A percentile compares a stretch with the other conserved stretches of the same genome.
These are phyloP conservation scores for Drosophila gunungcola DNA, from an alignment of 1,140 invertebrate genomes.

Conservation along the genomic window DNA sequence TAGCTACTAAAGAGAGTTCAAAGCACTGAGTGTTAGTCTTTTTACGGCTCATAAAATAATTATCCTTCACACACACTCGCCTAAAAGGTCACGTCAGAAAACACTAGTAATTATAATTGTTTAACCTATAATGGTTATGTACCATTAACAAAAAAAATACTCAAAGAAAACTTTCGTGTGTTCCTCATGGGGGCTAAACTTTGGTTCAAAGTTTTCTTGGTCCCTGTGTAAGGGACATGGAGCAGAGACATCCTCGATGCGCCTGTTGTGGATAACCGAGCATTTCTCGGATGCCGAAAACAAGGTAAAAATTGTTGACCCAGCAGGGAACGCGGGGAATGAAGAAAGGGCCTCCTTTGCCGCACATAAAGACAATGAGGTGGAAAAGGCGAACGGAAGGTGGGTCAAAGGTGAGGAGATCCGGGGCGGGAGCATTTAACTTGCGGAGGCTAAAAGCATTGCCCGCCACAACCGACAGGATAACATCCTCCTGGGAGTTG, in stretches of 20 bases:
- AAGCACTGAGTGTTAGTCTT: neutral
- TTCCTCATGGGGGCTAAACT: constrained; percentile 48
- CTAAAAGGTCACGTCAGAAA: constrained; percentile 41
- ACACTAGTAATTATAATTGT: constrained; percentile 58
- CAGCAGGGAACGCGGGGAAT: constrained; percentile 27
- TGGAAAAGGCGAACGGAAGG: constrained; percentile 20
- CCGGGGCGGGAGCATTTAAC: constrained; percentile 49
- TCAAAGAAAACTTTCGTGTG: constrained; percentile 33
- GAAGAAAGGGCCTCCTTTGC: neutral
- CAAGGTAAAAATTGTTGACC: constrained; percentile 78
- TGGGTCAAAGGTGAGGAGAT: constrained; percentile 28
- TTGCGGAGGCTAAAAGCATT: constrained; percentile 72
- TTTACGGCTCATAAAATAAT: constrained; percentile 5
- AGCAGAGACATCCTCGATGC: constrained; percentile 46
- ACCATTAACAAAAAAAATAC: constrained; percentile 31
- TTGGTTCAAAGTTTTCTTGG: constrained; percentile 29
- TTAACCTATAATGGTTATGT: constrained; percentile 54
- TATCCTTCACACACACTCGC: neutral
- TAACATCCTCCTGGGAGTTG: constrained; percentile 68
- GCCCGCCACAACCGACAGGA: constrained; percentile 52
- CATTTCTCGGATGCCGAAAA: constrained; percentile 65
- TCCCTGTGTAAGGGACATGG: constrained; percentile 36
- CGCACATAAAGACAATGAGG: constrained; percentile 62
- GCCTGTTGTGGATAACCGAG: constrained; percentile 55
- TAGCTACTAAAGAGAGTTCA: neutral